These are phyloP conservation scores for Drosophila koepferae DNA, from an alignment of 2,888 invertebrate genomes.

Conservation along the genomic window DNA sequence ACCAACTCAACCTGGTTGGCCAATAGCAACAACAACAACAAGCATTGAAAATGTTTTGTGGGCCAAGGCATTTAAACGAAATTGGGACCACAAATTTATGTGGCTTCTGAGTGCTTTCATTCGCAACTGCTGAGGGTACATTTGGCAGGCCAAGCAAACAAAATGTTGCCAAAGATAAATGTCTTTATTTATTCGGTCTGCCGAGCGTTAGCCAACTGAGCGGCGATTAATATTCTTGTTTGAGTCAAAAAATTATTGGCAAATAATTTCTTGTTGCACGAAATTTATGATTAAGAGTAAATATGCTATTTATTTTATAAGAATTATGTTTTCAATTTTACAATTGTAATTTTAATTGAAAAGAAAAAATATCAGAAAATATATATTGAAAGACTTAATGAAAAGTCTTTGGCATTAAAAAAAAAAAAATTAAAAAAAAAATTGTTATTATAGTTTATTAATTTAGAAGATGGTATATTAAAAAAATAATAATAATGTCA, in stretches of 20 bases:
- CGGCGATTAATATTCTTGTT: constrained; percentile 17
- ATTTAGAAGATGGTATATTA: no score
- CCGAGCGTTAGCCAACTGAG: neutral
- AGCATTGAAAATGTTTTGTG: constrained; percentile 28
- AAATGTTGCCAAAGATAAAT: constrained; percentile 21
- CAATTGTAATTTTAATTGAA: no score
- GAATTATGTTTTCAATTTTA: neutral
- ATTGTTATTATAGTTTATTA: no score
- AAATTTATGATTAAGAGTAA: neutral
- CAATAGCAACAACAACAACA: constrained; percentile 11
- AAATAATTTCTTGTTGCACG: neutral
- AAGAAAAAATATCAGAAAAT: no score
- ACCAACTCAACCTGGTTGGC: constrained; percentile 8
- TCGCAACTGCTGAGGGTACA: constrained; percentile 2
- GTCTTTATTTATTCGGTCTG: constrained; percentile 19
- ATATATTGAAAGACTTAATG: no score
- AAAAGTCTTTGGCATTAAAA: no score
- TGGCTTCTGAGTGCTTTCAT: constrained; percentile 30
- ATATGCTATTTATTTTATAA: neutral
- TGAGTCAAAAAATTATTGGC: neutral
- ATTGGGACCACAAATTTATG: constrained; percentile 71
- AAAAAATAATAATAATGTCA: no score
- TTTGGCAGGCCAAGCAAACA: constrained; percentile 1
- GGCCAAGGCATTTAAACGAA: constrained; percentile 62
- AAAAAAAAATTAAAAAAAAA: no score